phyloP scores from a whole-genome alignment of 2,113 vertebrate species.

The Sebastes fasciatus region DNA sequence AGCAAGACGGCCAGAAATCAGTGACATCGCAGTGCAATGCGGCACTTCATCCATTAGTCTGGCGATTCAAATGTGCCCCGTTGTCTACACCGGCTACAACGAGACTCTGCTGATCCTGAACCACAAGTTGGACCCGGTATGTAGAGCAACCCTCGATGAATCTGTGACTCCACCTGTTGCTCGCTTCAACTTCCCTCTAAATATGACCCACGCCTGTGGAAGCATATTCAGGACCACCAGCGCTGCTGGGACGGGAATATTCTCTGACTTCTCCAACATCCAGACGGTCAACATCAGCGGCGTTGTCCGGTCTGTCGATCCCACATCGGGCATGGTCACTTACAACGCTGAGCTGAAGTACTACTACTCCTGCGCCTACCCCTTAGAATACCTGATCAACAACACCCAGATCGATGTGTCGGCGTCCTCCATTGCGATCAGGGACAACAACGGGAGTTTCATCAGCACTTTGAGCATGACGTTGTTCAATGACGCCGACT shows the following conservation, averaged over 20 bases:
- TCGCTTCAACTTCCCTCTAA: conserved; percentile 79
- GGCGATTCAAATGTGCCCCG: conserved; percentile 79
- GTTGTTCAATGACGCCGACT: conserved; percentile 72
- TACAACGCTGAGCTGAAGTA: conserved; percentile 84
- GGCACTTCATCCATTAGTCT: conserved; percentile 77
- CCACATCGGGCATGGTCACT: conserved; percentile 66
- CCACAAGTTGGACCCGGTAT: conserved; percentile 51
- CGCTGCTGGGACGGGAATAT: conserved; percentile 71
- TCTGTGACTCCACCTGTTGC: conserved; percentile 74
- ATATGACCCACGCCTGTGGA: conserved; percentile 58
- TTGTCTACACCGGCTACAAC: conserved; percentile 84
- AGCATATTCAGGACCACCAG: conserved; percentile 73
- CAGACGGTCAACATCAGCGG: conserved; percentile 84
- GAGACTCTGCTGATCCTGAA: conserved; percentile 83
- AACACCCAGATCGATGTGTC: conserved; percentile 83
- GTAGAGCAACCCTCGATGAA: conserved; percentile 75
- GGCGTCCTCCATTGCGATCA: conserved; percentile 76
- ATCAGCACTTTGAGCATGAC: conserved; percentile 73
- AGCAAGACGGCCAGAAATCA: conserved; percentile 61
- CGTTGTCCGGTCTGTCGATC: conserved; percentile 76
- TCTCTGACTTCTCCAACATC: conserved; percentile 80
- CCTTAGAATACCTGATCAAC: conserved; percentile 84
- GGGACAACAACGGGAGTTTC: conserved; percentile 80
- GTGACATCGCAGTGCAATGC: conserved; percentile 79
- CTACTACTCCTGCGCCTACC: conserved; percentile 84